Evolutionary conservation across 2,113 vertebrate species (phyloP).

Genomic region (Corynorhinus townsendii): DNA sequence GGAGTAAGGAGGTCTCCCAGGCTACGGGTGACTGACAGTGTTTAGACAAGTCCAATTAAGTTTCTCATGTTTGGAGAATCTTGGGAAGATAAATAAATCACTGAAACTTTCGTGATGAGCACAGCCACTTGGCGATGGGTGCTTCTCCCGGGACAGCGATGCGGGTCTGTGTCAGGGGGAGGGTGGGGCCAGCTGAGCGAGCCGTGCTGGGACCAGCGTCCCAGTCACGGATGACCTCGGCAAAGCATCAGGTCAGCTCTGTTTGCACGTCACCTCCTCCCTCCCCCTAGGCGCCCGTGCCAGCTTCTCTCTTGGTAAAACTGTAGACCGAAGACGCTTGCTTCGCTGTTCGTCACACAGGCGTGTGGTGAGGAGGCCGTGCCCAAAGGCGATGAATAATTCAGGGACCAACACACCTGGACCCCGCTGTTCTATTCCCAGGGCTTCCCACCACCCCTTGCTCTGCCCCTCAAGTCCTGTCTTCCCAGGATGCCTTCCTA

Average conservation of each 20-base stretch:
- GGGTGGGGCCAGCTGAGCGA: background rate
- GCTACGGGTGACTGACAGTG: constrained; percentile 51
- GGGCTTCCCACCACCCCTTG: background rate
- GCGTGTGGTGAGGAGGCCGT: background rate
- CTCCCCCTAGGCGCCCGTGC: background rate
- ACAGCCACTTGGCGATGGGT: constrained; percentile 46
- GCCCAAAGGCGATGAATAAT: background rate
- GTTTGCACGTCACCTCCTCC: background rate
- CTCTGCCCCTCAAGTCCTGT: background rate
- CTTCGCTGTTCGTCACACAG: background rate
- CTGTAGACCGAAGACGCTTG: background rate
- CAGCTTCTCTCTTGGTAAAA: background rate
- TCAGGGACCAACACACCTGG: background rate
- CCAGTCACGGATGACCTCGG: background rate
- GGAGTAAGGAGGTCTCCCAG: constrained; percentile 35
- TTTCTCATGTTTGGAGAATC: constrained; percentile 70
- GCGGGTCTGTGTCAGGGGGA: constrained; percentile 29
- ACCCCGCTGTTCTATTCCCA: background rate
- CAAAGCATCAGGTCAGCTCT: background rate
- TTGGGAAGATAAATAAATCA: constrained; percentile 70
- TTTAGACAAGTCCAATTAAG: constrained; percentile 74
- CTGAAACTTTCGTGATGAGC: constrained; percentile 64
- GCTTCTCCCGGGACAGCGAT: constrained; percentile 1
- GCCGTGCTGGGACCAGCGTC: background rate
- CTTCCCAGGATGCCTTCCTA: background rate